Evolutionary conservation across 2,888 invertebrate species (phyloP), one percentile per base, ranked within the genome.

Genomic region (Limnephilus marmoratus): DNA sequence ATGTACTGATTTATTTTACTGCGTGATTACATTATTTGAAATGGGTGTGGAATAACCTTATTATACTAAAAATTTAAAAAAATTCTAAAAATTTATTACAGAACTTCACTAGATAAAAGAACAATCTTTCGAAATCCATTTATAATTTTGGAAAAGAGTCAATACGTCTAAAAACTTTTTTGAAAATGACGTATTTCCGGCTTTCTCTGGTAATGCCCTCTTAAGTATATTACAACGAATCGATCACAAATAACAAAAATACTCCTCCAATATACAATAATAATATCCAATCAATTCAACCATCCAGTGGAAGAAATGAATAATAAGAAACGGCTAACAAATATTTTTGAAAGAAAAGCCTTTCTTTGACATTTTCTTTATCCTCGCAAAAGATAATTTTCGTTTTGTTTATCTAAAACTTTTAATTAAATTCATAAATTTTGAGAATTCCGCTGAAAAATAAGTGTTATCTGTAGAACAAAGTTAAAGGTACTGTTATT

Each of bases 391-490:
- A 53, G 24, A 87, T 68, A 87, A 53, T 31, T 68, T 53, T 87
- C 53, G 37, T 68, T 87, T 87, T 87, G 87, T 87, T 87, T 87
- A 87, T 68, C 87, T 87, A 24, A 68, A 87, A 87, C 87, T 87
- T 87, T 87, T 87, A 87, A 87, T 87, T 87, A 87, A 87, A 87
- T 87, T 87, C 87, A 87, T 87, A 87, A 87, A 87, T 87, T 87
- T 31, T 87, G 31, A 87, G 13, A 87, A 53, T 53, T 87, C 1
- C 53, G 13, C 87, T 13, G 53, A 68, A 87, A 87, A 86, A 86
- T 18, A 37, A 45, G 37, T 53, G 87, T 90, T 85, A 90, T 90
- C 90, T 90, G 85, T 80, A 37, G 80, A 85, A 37, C 12, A 90
- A 90, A 90, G 90, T 85, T 90, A 37, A 11, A 34, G 85, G n/a